Evolutionary conservation across 2,113 vertebrate genomes (phyloP).

Genomic region (Aphyosemion australe): DNA sequence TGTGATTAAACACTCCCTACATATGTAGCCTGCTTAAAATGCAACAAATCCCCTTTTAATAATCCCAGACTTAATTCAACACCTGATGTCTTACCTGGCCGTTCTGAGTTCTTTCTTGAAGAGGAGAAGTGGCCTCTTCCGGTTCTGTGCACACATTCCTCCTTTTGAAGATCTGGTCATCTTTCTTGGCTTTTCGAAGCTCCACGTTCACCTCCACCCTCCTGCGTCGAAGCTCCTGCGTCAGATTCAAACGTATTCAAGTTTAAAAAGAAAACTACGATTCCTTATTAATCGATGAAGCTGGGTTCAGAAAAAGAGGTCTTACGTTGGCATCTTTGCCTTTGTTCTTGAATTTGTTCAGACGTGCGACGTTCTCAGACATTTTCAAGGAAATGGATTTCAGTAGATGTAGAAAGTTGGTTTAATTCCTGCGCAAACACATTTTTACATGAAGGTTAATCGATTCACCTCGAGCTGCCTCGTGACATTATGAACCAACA

Average conservation of each 20-base stretch:
- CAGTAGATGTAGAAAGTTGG: background rate
- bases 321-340: constrained; percentile 85
- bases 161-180: constrained; percentile 95
- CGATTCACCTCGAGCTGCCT: background rate
- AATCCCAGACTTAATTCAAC: too few relatives aligned
- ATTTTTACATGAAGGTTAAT: background rate
- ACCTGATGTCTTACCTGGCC: constrained; percentile 79
- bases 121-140: constrained; percentile 91
- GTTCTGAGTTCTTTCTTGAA: constrained; percentile 89
- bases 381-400: constrained; percentile 65
- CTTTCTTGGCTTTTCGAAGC: constrained; percentile 95
- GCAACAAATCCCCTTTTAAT: too few relatives aligned
- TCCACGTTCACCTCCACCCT: constrained; percentile 95
- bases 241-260: background rate
- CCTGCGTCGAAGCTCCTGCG: constrained; percentile 90
- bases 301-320: too few relatives aligned
- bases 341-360: constrained; percentile 97
- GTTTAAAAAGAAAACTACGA: too few relatives aligned
- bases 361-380: constrained; percentile 85
- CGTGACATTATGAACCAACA: constrained; percentile 3
- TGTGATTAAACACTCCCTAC: too few relatives aligned
- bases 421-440: constrained; percentile 20
- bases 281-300: too few relatives aligned
- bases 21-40: too few relatives aligned
- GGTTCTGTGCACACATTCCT: constrained; percentile 89